Percentiles rank a stretch among this genome's conserved stretches.
These are phyloP conservation scores for Diadema setosum DNA, from an alignment of 35 echinoderm and acorn worm species.

Conservation along the genomic window DNA sequence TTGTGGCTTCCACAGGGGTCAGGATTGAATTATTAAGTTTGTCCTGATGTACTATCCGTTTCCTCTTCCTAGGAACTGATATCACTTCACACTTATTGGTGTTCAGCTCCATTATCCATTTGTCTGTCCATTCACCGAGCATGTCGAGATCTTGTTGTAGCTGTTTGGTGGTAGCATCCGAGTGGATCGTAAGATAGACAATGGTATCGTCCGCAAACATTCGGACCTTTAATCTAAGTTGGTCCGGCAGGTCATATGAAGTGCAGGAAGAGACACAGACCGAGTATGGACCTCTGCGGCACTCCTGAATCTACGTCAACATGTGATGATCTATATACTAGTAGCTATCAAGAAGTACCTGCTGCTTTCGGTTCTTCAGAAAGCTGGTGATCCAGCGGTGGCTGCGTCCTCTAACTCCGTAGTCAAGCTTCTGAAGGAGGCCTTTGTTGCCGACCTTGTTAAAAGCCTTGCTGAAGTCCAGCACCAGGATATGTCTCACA, in stretches of 20 bases:
- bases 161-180: not conserved
- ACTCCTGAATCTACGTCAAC: no score
- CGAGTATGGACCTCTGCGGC: no score
- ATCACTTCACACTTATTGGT: conserved; percentile 18
- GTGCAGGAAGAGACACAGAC: no score
- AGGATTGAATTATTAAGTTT: not conserved
- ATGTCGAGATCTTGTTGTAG: conserved; percentile 42
- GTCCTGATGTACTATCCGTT: not conserved
- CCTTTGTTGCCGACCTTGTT: no score
- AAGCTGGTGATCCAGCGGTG: no score
- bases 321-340: no score
- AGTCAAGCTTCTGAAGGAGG: no score
- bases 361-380: no score
- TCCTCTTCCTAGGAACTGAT: not conserved
- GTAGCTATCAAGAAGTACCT: no score
- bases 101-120: conserved; percentile 44
- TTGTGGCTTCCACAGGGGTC: not conserved
- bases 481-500: no score
- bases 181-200: not conserved
- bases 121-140: not conserved
- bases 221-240: not conserved
- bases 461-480: no score
- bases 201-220: conserved; percentile 31
- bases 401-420: no score
- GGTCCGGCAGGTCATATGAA: not conserved